phyloP scores from a whole-genome alignment of 2,888 invertebrate genomes.

The Ormyrus labotus region DNA sequence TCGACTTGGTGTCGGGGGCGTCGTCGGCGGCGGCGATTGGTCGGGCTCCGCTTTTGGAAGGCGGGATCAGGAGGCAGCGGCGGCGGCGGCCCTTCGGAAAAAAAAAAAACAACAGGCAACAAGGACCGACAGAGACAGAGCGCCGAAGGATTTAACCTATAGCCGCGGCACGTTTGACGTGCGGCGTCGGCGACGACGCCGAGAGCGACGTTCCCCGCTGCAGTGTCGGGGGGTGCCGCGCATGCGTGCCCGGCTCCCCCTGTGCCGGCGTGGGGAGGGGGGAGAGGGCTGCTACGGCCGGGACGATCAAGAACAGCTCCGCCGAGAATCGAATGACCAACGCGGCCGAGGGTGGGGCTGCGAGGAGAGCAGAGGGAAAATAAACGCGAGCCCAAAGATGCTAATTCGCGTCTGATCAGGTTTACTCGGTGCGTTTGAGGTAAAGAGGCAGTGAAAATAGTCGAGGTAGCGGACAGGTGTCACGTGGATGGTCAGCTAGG shows the following conservation, averaged over 20 bases:
- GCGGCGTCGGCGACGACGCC: constrained; percentile 16
- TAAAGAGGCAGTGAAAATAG: no score
- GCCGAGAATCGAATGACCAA: constrained; percentile 43
- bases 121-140: neutral
- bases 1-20: constrained; percentile 58
- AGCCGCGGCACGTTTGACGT: constrained; percentile 74
- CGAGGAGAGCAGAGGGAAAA: neutral
- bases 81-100: neutral
- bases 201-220: neutral
- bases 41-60: constrained; percentile 74
- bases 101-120: neutral
- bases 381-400: no score
- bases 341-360: neutral
- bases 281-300: neutral
- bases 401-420: no score
- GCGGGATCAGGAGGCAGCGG: constrained; percentile 75
- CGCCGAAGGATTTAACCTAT: constrained; percentile 74
- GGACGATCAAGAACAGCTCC: constrained; percentile 16
- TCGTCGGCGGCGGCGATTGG: constrained; percentile 69
- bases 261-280: neutral
- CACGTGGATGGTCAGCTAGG: no score
- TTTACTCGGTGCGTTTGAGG: no score
- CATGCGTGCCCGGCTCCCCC: constrained; percentile 17
- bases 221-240: neutral
- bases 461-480: no score